Evolutionary conservation across 1,140 invertebrate genomes (phyloP), one percentile per base, ranked within the genome.

Genomic region (Kradibia gibbosae): DNA sequence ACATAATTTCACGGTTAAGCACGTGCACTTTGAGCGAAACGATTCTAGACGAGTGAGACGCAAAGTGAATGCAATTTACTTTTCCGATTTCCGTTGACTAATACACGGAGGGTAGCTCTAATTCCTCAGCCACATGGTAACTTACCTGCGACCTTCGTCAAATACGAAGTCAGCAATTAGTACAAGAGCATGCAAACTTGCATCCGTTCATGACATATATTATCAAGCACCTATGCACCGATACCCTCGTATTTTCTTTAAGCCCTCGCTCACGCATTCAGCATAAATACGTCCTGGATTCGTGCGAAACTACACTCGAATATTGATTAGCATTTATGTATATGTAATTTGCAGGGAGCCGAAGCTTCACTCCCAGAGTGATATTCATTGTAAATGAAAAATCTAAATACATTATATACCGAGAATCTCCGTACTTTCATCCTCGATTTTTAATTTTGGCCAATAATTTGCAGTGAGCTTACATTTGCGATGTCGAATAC

Each of bases 101-200:
- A 72, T 72, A 45, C 50, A n/a, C 22, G 15, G 13, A 72, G 78
- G 78, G 65, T 60, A 28, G 65, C 48, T 48, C 36, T 71, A 79
- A 79, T 79, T 79, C 31, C 67, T 79, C 67, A 57, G n/a, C 78
- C 78, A 72, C 78, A 79, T 72, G 76, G 11, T 34, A 34, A 5
- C 48, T 70, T 34, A 0, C 13, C 15, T n/a, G 13, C 36, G 39
- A 78, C 62, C 76, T 65, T 67, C 76, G 11, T 36, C 60, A 78
- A n/a, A 22, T 13, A 11, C 1, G 3, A 15, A 77, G 22, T 57
- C n/a, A 22, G 42, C 36, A 65, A 77, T 77, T 77, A 50, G 71
- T 73, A 45, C 67, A 34, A 50, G 34, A 73, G 34, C 11, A 53
- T 11, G 4, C 71, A n/a, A n/a, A n/a, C n/a, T n/a, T n/a, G n/a